Evolutionary conservation across 1,140 invertebrate species (phyloP), one percentile per base, ranked within the genome.

Genomic region (Gryon sp.): DNA sequence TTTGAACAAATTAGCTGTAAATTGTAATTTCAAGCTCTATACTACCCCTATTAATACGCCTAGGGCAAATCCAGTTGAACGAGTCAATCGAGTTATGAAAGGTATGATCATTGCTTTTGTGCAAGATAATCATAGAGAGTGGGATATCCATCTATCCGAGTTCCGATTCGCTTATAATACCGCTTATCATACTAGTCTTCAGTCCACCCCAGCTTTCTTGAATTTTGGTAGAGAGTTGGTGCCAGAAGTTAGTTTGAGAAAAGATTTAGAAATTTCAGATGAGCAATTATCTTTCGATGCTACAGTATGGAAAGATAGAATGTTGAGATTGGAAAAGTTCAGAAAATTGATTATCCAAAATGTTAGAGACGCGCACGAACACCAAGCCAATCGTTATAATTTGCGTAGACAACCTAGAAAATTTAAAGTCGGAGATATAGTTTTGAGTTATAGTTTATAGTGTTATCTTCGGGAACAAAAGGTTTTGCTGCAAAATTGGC

Each of bases 11-110:
- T 4, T 46, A 0, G 14, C 55, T 5, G 4, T 12, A 4, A n/a
- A n/a, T n/a, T n/a, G 6, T 1, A 4, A 12, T 5, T 14, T 36
- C 2, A 5, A 14, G 6, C 41, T 24, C 3, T 8, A 81, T 85
- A 88, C 60, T 81, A 87, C 40, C 82, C 88, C 0, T 11, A 6
- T 24, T 2, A 46, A 60, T 46, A 9, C 8, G 2, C 41, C 55
- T n/a, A 73, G 82, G 24, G 75, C 84, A 0, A 89, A 89, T 38
- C 86, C 84, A 1, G 83, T 83, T 0, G 88, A 89, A 69, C 43
- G 87, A 0, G 84, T 79, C 16, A 88, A 88, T 52, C 43, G 83
- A 3, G 84, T 86, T n/a, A 22, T 89, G 6, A 88, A 88, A 36
- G 55, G 34, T 19, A 86, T 87, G 50, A 70, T 88, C 1, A 53